Base-by-base conservation (phyloP, 2,888 invertebrate genomes). In the Ectemnius lituratus region DNA sequence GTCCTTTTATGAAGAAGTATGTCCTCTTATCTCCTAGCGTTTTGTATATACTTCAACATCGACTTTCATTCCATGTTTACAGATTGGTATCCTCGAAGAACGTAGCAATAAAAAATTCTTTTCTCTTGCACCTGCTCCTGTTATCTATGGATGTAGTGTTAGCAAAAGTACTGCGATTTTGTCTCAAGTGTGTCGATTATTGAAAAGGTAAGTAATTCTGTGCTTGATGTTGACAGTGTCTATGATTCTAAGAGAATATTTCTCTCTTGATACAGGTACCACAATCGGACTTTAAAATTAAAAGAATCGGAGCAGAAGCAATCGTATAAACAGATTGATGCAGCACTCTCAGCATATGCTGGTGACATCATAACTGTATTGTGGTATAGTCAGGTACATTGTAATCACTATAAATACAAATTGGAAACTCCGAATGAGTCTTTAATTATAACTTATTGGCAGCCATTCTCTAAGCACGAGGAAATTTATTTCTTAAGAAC, bases 91-190 rank as follows among this genome's bases (percentile, higher is more conserved):
- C 45, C 75, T 89, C n/a, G 86, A 88, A 73, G 73, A 37, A 16
- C 76, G 59, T 4, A 84, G 81, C 65, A 63, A 67, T n/a, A 20
- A 86, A 16, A 63, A 69, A n/a, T 76, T 81, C n/a, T 84, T 86
- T 76, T 87, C 87, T 20, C 58, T 91, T 1, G 86, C 90, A 59
- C 88, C 90, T 0, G 61, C 87, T 8, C 72, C 84, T 16, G 81
- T 91, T 4, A 84, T 91, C 72, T 90, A 91, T 72, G 87, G 86
- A 20, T 75, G 85, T 73, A 86, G 90, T 66, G 68, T 87, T 13
- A 80, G 81, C 18, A 84, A 71, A 62, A 87, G 78, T 69, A 84
- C 84, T 67, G 79, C 79, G 4, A 78, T 87, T 52, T 64, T 91
- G n/a, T 87, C 88, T 13, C 84, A 85, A 76, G 78, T 86, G n/a